These are phyloP conservation scores for Tetraneura akinire DNA, from an alignment of 1,140 invertebrate genomes.

Conservation along the genomic window DNA sequence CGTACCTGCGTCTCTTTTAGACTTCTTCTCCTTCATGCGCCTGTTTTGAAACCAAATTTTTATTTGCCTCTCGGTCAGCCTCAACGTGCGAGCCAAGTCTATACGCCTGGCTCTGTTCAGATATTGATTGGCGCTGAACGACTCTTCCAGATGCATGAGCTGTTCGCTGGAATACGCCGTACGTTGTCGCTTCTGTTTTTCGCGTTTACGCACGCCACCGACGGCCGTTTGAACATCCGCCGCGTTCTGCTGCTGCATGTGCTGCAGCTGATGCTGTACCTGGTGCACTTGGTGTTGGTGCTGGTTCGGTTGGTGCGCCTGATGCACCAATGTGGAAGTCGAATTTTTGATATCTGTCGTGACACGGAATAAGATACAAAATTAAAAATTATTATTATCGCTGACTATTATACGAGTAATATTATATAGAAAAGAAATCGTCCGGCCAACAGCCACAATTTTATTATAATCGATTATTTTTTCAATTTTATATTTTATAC, in stretches of 20 bases:
- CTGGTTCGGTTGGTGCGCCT: background rate
- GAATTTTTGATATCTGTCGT: conserved; percentile 4
- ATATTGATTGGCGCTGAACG: conserved; percentile 98
- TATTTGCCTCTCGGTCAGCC: conserved; percentile 94
- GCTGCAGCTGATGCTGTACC: background rate
- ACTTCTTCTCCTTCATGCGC: conserved; percentile 84
- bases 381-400: too few relatives aligned
- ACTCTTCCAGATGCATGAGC: conserved; percentile 94
- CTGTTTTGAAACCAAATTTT: conserved; percentile 99
- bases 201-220: background rate
- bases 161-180: conserved; percentile 92
- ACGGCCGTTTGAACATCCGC: background rate
- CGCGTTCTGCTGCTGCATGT: background rate
- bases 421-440: too few relatives aligned
- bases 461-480: too few relatives aligned
- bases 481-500: too few relatives aligned
- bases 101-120: conserved; percentile 94
- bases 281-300: background rate
- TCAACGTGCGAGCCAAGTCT: conserved; percentile 95
- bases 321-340: background rate
- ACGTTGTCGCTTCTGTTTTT: conserved; percentile 48
- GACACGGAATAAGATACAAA: too few relatives aligned
- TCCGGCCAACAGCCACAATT: too few relatives aligned
- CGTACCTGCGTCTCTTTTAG: conserved; percentile 28
- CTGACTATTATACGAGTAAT: too few relatives aligned